Percentiles rank a stretch among this genome's conserved stretches.
Conservation (phyloP, 2,888 invertebrate species). For the Tetrapedia diversipes region DNA sequence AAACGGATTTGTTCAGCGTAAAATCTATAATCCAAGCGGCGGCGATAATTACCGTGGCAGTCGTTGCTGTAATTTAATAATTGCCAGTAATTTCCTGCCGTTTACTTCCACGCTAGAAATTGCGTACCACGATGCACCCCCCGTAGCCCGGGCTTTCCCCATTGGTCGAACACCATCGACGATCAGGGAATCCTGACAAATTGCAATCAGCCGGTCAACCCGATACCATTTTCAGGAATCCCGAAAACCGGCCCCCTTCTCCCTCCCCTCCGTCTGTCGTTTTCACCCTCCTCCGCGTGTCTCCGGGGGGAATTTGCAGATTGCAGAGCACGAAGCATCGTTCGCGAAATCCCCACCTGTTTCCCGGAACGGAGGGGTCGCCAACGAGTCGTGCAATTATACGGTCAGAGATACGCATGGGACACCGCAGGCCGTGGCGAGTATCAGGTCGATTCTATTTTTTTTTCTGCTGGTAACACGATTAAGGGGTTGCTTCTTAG, state of each 20-base stretch:
- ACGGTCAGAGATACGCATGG: conserved; percentile 13
- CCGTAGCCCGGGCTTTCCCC: neutral
- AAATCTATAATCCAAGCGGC: conserved; percentile 60
- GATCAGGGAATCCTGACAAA: conserved; percentile 59
- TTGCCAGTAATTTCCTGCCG: conserved; percentile 63
- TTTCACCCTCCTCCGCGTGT: neutral
- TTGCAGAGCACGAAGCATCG: conserved; percentile 28
- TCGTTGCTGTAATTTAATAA: conserved; percentile 67
- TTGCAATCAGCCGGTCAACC: conserved; percentile 37
- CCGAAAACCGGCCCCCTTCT: conserved; percentile 5
- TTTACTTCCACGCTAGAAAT: conserved; percentile 55
- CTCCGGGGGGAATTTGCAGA: conserved; percentile 47
- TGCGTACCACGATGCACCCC: too few relatives aligned
- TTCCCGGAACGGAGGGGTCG: neutral
- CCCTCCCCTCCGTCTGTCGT: neutral
- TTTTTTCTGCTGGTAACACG: neutral
- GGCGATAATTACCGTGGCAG: conserved; percentile 60
- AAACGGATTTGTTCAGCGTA: conserved; percentile 60
- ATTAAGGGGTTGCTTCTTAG: conserved; percentile 19
- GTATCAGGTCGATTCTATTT: conserved; percentile 30
- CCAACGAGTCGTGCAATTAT: conserved; percentile 34
- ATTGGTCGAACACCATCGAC: conserved; percentile 60
- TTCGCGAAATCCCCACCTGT: conserved; percentile 35
- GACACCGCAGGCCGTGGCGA: neutral
- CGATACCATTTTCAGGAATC: conserved; percentile 47